phyloP scores from a whole-genome alignment of 2,888 invertebrate genomes.

The Brachypalpus laphriformis region DNA sequence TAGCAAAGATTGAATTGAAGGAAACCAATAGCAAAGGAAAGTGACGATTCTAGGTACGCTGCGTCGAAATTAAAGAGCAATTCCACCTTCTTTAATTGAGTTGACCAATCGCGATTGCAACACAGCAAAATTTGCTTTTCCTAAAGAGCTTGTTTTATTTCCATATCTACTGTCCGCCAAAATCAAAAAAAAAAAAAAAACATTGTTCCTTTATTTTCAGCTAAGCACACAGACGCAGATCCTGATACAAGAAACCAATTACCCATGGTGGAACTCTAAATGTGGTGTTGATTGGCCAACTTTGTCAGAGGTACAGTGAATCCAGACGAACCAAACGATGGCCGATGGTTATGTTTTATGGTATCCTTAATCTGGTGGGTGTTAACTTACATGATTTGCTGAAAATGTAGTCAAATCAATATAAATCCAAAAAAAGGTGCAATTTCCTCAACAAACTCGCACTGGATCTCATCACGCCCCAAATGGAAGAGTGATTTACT shows the following conservation, averaged over 20 bases:
- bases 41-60: no score
- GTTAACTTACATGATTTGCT: no score
- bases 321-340: no score
- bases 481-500: no score
- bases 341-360: no score
- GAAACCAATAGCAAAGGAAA: no score
- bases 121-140: conserved; percentile 2
- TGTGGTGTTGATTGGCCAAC: background rate
- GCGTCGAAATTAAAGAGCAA: background rate
- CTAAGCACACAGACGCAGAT: background rate
- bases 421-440: no score
- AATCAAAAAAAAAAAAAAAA: background rate
- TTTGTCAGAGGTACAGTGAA: background rate
- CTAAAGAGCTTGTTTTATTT: background rate
- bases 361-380: no score
- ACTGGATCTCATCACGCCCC: no score
- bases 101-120: background rate
- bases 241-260: background rate
- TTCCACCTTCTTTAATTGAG: background rate
- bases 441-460: no score
- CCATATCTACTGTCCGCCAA: background rate
- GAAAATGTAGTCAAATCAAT: no score
- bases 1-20: no score
- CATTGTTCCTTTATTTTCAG: background rate
- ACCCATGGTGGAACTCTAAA: background rate